phyloP scores from a whole-genome alignment of 1,140 invertebrate genomes.

The Lanistes nyassanus region DNA sequence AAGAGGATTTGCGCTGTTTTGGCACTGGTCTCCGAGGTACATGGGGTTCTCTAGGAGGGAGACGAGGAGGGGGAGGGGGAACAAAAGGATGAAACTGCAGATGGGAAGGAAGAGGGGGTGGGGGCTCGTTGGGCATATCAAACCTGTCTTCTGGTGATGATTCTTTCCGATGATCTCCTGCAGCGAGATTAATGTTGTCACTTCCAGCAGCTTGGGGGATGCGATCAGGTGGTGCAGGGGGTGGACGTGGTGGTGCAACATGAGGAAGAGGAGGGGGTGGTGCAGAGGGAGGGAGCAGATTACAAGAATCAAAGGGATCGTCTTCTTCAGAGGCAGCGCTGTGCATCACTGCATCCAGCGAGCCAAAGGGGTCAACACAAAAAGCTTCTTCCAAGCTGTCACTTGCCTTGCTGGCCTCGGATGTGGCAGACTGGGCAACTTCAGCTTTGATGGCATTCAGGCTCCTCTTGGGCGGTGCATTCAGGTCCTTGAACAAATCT shows the following conservation, averaged over 20 bases:
- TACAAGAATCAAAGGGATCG: constrained; percentile 51
- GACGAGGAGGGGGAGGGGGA: constrained; percentile 27
- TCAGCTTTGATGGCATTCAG: constrained; percentile 46
- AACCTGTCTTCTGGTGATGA: constrained; percentile 12
- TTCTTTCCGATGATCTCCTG: neutral
- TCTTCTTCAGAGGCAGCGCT: constrained; percentile 17
- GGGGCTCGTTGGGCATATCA: constrained; percentile 28
- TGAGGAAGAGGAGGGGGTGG: constrained; percentile 55
- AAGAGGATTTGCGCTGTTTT: constrained; percentile 20
- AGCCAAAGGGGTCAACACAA: constrained; percentile 12
- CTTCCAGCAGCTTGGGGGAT: constrained; percentile 9
- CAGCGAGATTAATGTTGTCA: neutral
- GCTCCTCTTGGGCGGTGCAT: constrained; percentile 47
- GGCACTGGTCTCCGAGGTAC: constrained; percentile 23
- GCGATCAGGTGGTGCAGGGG: constrained; percentile 30
- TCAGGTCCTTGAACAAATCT: constrained; percentile 51
- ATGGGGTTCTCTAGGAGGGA: constrained; percentile 19
- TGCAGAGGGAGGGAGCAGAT: constrained; percentile 38
- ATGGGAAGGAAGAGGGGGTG: constrained; percentile 31
- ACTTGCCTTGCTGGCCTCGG: constrained; percentile 44
- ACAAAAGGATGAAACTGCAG: neutral
- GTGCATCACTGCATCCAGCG: constrained; percentile 10
- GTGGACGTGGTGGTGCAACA: constrained; percentile 22
- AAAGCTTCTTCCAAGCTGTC: constrained; percentile 17
- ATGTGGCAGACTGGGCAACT: constrained; percentile 5